Percentiles rank a stretch among this genome's conserved stretches.
Conservation (phyloP, 2,888 invertebrate species). For the Ernsta delagoae region DNA sequence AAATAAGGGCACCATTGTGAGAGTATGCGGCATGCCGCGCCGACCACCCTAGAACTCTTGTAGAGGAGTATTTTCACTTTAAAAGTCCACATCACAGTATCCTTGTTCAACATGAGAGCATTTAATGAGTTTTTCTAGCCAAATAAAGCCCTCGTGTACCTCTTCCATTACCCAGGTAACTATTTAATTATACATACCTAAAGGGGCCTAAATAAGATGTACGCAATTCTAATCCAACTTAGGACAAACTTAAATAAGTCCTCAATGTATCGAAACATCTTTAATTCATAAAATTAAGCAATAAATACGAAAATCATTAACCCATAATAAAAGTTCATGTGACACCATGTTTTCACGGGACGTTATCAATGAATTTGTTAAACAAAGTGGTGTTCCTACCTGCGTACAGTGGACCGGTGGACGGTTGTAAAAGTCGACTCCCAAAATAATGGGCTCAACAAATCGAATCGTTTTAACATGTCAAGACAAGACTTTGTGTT, state of each 20-base stretch:
- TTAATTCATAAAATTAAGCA: too few species aligned
- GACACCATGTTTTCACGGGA: conserved; percentile 28
- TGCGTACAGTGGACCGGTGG: conserved; percentile 46
- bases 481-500: conserved; percentile 74
- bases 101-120: too few species aligned
- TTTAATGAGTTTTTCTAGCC: too few species aligned
- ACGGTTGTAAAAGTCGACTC: conserved; percentile 51
- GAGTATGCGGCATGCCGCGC: conserved; percentile 41
- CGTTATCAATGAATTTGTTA: conserved; percentile 58
- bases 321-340: conserved; percentile 12
- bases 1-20: conserved; percentile 67
- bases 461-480: conserved; percentile 77
- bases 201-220: too few species aligned
- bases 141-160: too few species aligned
- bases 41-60: conserved; percentile 20
- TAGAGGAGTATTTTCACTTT: not conserved
- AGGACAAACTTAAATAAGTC: too few species aligned
- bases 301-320: not conserved
- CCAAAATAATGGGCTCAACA: conserved; percentile 73
- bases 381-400: conserved; percentile 65
- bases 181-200: too few species aligned
- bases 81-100: too few species aligned
- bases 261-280: too few species aligned
- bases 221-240: too few species aligned
- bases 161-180: too few species aligned